phyloP scores from a whole-genome alignment of 2,888 invertebrate genomes.

The Parasteatoda lunata region DNA sequence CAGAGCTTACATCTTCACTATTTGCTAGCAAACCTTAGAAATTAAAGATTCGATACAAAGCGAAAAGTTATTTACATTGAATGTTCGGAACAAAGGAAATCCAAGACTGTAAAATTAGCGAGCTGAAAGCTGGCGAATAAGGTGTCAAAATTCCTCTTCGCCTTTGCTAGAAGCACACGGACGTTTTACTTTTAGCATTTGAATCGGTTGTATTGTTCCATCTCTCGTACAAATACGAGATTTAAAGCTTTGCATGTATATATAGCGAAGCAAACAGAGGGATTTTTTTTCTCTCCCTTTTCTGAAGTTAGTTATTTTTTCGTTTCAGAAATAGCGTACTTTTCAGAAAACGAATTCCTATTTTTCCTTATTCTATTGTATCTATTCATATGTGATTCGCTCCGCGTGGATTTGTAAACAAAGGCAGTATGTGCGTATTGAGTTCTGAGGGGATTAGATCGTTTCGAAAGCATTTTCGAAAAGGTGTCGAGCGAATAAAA shows the following conservation, averaged over 20 bases:
- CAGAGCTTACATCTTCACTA: slow-evolving; percentile 14
- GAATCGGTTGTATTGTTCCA: slow-evolving; percentile 51
- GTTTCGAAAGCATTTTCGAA: background rate
- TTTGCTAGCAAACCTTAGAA: slow-evolving; percentile 38
- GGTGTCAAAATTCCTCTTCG: slow-evolving; percentile 43
- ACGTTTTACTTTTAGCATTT: slow-evolving; percentile 28
- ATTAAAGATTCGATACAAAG: slow-evolving; percentile 59
- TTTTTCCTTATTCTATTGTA: slow-evolving; percentile 52
- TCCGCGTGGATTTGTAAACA: slow-evolving; percentile 56
- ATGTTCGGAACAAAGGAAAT: slow-evolving; percentile 39
- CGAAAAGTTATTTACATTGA: slow-evolving; percentile 62
- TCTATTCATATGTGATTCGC: slow-evolving; percentile 10
- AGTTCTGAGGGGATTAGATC: slow-evolving; percentile 5
- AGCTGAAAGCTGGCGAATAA: slow-evolving; percentile 21
- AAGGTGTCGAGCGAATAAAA: background rate
- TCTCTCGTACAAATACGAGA: slow-evolving; percentile 58
- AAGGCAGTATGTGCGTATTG: slow-evolving; percentile 33
- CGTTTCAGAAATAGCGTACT: slow-evolving; percentile 21
- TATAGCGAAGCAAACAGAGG: slow-evolving; percentile 46
- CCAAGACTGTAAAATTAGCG: slow-evolving; percentile 52
- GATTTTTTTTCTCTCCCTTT: slow-evolving; percentile 22
- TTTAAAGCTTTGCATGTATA: slow-evolving; percentile 48
- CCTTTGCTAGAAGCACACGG: background rate
- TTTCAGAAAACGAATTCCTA: slow-evolving; percentile 15
- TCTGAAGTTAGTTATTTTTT: background rate